phyloP scores from a whole-genome alignment of 2,888 invertebrate species.

The Lacanobia wlatinum region DNA sequence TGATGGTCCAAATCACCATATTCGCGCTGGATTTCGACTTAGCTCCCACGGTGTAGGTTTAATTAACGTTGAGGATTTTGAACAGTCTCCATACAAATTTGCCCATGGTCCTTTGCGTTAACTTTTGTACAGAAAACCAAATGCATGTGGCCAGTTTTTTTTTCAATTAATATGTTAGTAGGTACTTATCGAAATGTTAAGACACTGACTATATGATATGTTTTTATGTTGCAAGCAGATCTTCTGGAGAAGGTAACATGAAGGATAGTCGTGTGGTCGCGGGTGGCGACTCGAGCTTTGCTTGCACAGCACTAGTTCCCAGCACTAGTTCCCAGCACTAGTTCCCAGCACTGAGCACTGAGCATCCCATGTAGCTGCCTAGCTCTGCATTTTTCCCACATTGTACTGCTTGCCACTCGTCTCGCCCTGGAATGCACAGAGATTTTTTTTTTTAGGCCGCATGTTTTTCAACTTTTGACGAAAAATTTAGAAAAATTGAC shows the following conservation, averaged over 20 bases:
- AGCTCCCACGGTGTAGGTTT: too few species aligned
- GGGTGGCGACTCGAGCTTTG: conserved; percentile 24
- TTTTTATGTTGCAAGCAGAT: conserved; percentile 68
- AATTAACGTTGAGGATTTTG: too few species aligned
- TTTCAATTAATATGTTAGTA: not conserved
- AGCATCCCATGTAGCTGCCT: not conserved
- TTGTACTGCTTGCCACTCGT: not conserved
- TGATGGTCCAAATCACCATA: too few species aligned
- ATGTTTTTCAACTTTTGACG: too few species aligned
- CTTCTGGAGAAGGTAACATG: conserved; percentile 66
- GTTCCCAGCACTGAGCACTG: not conserved
- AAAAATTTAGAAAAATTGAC: too few species aligned
- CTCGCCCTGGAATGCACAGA: too few species aligned
- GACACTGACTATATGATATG: conserved; percentile 8
- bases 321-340: too few species aligned
- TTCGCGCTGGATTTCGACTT: too few species aligned
- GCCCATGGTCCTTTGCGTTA: not conserved
- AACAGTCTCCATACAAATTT: too few species aligned
- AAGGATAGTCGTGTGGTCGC: not conserved
- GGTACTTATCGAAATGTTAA: not conserved
- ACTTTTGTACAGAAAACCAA: not conserved
- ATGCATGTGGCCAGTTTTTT: too few species aligned
- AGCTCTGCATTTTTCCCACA: not conserved
- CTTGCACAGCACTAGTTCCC: not conserved
- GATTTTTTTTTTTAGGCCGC: too few species aligned